phyloP scores from a whole-genome alignment of 2,888 invertebrate species.

The Netelia inedita region DNA sequence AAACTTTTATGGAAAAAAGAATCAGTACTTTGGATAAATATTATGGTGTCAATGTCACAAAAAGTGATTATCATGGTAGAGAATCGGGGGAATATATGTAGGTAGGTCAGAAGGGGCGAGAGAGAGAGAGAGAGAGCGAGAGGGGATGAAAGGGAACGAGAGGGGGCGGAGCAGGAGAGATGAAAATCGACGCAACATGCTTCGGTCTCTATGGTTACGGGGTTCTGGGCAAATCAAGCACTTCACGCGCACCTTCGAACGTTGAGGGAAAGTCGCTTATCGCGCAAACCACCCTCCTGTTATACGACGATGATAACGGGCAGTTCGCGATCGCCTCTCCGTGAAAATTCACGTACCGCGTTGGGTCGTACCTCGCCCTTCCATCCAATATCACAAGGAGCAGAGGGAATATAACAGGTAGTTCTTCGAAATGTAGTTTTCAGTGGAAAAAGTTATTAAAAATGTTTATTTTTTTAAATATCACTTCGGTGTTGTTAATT shows the following conservation, averaged over 20 bases:
- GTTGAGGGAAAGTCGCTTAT: constrained; percentile 51
- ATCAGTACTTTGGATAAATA: too few relatives aligned
- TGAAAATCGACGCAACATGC: constrained; percentile 7
- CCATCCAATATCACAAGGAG: not conserved
- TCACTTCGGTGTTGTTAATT: too few relatives aligned
- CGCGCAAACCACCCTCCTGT: constrained; percentile 5
- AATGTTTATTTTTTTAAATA: too few relatives aligned
- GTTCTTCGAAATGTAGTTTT: too few relatives aligned
- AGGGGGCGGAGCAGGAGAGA: constrained; percentile 14
- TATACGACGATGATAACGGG: not conserved
- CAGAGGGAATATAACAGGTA: too few relatives aligned
- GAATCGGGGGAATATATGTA: constrained; percentile 28
- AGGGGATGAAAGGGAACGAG: too few relatives aligned
- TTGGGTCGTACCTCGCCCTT: not conserved
- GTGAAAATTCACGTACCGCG: constrained; percentile 19
- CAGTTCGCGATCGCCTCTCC: constrained; percentile 38
- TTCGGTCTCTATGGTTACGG: constrained; percentile 62
- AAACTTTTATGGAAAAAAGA: too few relatives aligned
- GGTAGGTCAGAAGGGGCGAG: constrained; percentile 38
- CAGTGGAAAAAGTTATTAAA: too few relatives aligned
- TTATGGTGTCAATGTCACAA: too few relatives aligned
- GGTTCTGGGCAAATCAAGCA: constrained; percentile 44
- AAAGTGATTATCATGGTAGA: too few relatives aligned
- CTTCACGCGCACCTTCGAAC: constrained; percentile 14
- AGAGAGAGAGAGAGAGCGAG: too few relatives aligned